Evolutionary conservation across 2,888 invertebrate species (phyloP), one percentile per base, ranked within the genome.

Genomic region (Folsomia candida): DNA sequence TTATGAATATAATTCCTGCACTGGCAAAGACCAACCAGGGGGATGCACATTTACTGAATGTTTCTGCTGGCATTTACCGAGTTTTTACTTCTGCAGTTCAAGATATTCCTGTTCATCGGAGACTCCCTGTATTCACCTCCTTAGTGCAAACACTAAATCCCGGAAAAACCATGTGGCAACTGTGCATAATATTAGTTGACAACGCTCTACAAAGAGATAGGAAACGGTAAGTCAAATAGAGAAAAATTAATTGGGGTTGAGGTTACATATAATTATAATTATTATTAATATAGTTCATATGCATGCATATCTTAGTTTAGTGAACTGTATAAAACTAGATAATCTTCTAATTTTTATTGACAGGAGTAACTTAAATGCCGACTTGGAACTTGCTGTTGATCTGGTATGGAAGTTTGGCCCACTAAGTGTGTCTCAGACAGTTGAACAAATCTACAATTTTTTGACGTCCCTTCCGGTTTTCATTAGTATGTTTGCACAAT

Each of bases 31-130:
- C 84, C 72, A 76, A 76, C 20, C 67, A 62, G 47, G 76, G 78
- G 14, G 68, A 59, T 28, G 61, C 71, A 24, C 67, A 65, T 0
- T 62, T 71, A 25, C 70, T 62, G 59, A 64, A 73, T n/a, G 72
- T 79, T 4, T 77, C 78, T 20, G 76, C 77, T 24, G 75, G 78
- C n/a, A 79, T 80, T 57, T 80, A 78, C 57, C 88, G 94, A 60
- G 92, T 97, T 60, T 98, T 99, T 83, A 92, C 95, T 0, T 92
- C 93, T 81, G 93, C 94, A 0, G 87, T 96, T 59, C 86, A 92
- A 0, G 94, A 98, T 83, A 93, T 99, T 20, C 97, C 98, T 0
- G 92, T 93, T 80, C 98, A 99, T 83, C 87, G 98, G 59, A 86
- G 95, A 68, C 84, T 90, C 68, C 90, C 92, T 0, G 84, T 97